A percentile compares a stretch with the other conserved stretches of the same genome.
Evolutionary conservation across 2,113 vertebrate species (phyloP).

Genomic region (Pogonocichla stellata): DNA sequence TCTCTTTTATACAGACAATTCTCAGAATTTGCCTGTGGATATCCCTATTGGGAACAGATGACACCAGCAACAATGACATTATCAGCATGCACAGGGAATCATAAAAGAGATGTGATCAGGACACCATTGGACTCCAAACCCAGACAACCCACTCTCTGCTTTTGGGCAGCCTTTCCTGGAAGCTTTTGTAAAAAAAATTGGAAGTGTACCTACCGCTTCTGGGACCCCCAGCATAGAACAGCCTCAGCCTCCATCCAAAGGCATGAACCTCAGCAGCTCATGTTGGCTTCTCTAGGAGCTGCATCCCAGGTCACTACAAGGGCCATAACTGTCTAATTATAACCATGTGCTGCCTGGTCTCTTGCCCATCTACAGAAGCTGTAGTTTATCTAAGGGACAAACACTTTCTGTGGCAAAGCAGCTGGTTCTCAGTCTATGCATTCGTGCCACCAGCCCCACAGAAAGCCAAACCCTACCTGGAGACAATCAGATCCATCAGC

Average conservation of each 20-base stretch:
- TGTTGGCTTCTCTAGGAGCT: not conserved
- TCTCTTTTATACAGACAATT: not conserved
- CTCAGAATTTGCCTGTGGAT: not conserved
- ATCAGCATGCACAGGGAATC: not conserved
- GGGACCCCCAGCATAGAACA: not conserved
- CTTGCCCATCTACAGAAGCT: not conserved
- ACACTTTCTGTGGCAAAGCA: not conserved
- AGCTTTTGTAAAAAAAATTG: not conserved
- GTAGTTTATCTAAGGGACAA: not conserved
- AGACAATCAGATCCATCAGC: not conserved
- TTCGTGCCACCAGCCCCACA: not conserved
- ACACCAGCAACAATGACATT: not conserved
- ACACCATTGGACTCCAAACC: not conserved
- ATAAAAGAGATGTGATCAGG: not conserved
- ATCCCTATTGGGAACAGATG: not conserved
- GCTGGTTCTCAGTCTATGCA: not conserved
- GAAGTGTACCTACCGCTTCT: not conserved
- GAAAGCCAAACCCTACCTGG: not conserved
- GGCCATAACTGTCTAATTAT: not conserved
- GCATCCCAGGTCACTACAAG: not conserved
- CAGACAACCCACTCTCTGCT: not conserved
- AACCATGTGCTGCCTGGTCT: not conserved
- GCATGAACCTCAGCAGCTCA: not conserved
- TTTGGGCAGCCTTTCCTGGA: not conserved
- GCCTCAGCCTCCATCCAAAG: not conserved